Evolutionary conservation across 2,888 invertebrate species (phyloP).

Genomic region (Gonocerus acuteangulatus): DNA sequence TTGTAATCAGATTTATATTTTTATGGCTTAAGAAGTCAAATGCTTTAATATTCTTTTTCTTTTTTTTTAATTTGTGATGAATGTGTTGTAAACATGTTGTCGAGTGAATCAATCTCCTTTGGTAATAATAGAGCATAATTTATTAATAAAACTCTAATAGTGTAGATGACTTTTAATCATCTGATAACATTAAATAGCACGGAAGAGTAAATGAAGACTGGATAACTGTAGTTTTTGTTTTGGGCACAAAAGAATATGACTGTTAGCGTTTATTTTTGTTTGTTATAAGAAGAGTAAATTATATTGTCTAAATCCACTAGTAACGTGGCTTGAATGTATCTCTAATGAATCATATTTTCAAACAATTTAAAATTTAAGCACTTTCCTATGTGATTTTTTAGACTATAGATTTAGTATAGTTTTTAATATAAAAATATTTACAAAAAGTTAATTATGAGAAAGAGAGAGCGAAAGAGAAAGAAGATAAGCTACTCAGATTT

Average conservation of each 20-base stretch:
- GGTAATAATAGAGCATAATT: too few relatives aligned
- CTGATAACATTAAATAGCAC: background rate
- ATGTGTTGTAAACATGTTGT: too few relatives aligned
- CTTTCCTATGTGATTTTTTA: conserved; percentile 15
- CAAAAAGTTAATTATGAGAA: background rate
- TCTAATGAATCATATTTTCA: too few relatives aligned
- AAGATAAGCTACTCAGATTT: conserved; percentile 21
- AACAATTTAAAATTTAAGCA: background rate
- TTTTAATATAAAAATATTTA: background rate
- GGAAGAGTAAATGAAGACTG: conserved; percentile 15
- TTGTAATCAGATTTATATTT: background rate
- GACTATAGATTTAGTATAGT: background rate
- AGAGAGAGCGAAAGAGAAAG: background rate
- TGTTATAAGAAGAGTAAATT: too few relatives aligned
- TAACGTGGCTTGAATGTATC: too few relatives aligned
- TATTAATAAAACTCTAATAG: too few relatives aligned
- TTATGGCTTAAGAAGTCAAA: too few relatives aligned
- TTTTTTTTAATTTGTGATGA: too few relatives aligned
- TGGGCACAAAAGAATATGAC: conserved; percentile 11
- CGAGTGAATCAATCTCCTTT: too few relatives aligned
- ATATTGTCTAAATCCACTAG: too few relatives aligned
- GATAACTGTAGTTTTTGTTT: conserved; percentile 15
- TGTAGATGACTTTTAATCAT: too few relatives aligned
- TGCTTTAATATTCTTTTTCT: too few relatives aligned
- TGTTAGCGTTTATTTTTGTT: conserved; percentile 5